Conservation (phyloP, 2,113 vertebrate species). For the Phoxinus phoxinus region DNA sequence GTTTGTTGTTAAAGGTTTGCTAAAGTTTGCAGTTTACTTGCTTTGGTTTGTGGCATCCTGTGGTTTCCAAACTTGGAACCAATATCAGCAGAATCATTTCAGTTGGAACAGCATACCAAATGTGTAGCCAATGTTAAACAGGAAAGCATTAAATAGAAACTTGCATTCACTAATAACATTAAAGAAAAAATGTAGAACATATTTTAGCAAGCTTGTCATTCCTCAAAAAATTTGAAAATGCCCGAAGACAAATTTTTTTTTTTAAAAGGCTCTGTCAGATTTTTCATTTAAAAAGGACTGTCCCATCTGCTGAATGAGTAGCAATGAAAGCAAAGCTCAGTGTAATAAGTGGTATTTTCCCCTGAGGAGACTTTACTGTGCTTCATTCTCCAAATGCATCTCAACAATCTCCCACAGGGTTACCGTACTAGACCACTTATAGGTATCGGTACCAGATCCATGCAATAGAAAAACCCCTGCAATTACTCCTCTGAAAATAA, state of each 20-base stretch:
- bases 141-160: background rate
- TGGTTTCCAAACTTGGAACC: background rate
- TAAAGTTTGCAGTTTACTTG: background rate
- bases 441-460: slow-evolving; percentile 14
- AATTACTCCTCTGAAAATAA: slow-evolving; percentile 28
- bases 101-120: background rate
- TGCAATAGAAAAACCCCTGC: background rate
- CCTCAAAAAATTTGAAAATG: background rate
- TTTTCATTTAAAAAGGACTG: slow-evolving; percentile 18
- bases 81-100: background rate
- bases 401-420: slow-evolving; percentile 17
- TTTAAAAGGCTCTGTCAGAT: background rate
- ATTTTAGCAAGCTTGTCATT: background rate
- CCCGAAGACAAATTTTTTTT: background rate
- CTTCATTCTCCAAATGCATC: slow-evolving; percentile 21
- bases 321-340: slow-evolving; percentile 28
- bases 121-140: background rate
- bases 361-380: slow-evolving; percentile 34
- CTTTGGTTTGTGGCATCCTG: background rate
- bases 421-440: slow-evolving; percentile 20
- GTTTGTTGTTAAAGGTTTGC: slow-evolving; percentile 1
- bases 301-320: slow-evolving; percentile 19
- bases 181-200: background rate
- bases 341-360: slow-evolving; percentile 32
- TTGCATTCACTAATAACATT: background rate